A percentile compares a stretch with the other conserved stretches of the same genome.
These are phyloP conservation scores for Reticulitermes lucifugus DNA, from an alignment of 2,888 invertebrate species.

Conservation along the genomic window DNA sequence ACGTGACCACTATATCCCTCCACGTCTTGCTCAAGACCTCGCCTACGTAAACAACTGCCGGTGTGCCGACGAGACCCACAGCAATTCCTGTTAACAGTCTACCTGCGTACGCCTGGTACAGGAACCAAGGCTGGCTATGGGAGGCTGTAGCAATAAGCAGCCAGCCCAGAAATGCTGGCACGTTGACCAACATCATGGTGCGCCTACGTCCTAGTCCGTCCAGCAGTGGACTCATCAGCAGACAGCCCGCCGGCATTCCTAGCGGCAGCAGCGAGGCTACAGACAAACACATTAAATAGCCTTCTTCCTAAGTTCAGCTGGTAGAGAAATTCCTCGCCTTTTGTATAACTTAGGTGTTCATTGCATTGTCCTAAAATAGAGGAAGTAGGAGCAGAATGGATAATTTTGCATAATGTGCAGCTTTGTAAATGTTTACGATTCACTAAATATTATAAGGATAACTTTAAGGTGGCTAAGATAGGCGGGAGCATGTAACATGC, in stretches of 20 bases:
- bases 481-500: too few relatives aligned
- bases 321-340: too few relatives aligned
- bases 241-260: conserved; percentile 68
- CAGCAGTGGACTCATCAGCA: conserved; percentile 66
- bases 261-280: conserved; percentile 69
- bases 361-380: too few relatives aligned
- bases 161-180: conserved; percentile 68
- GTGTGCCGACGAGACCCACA: conserved; percentile 67
- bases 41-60: conserved; percentile 69
- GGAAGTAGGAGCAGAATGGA: too few relatives aligned
- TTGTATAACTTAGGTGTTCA: too few relatives aligned
- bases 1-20: conserved; percentile 67
- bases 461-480: too few relatives aligned
- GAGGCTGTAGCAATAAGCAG: conserved; percentile 62
- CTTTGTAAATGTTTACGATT: too few relatives aligned
- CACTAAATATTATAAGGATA: too few relatives aligned
- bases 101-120: conserved; percentile 55
- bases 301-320: too few relatives aligned
- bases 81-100: conserved; percentile 64
- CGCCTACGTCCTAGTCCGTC: conserved; percentile 67
- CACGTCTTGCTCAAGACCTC: conserved; percentile 65
- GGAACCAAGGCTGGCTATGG: conserved; percentile 59
- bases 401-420: too few relatives aligned
- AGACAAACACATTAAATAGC: conserved; percentile 17
- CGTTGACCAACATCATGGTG: conserved; percentile 65